These are phyloP conservation scores for Drosophila nannoptera DNA, from an alignment of 1,140 invertebrate species.

Conservation along the genomic window DNA sequence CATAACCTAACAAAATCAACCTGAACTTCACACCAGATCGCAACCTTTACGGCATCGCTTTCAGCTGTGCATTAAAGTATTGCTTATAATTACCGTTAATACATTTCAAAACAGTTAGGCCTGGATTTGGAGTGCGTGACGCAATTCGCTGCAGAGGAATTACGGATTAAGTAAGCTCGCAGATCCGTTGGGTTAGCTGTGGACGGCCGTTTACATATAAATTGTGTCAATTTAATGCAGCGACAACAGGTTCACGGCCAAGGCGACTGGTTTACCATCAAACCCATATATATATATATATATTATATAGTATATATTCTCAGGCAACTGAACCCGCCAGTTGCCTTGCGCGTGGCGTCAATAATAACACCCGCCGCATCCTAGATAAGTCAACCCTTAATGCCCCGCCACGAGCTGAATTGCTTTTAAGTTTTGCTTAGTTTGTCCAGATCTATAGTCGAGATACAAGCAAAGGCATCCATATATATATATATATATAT, in stretches of 20 bases:
- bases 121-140: neutral
- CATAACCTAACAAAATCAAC: neutral
- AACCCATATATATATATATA: neutral
- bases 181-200: neutral
- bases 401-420: conserved; percentile 11
- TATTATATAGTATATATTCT: neutral
- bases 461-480: neutral
- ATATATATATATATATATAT: neutral
- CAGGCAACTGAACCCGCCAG: neutral
- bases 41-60: neutral
- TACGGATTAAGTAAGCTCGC: neutral
- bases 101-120: neutral
- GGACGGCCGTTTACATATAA: conserved; percentile 7
- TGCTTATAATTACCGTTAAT: neutral
- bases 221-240: conserved; percentile 9
- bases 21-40: no score
- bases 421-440: conserved; percentile 10
- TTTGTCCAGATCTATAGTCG: conserved; percentile 4
- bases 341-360: conserved; percentile 1
- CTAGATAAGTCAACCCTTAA: conserved; percentile 8
- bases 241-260: conserved; percentile 19
- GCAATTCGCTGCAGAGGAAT: neutral
- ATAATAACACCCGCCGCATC: conserved; percentile 1
- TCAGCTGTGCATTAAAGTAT: neutral
- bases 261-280: conserved; percentile 4